These are phyloP conservation scores for Caenorhabditis zanzibari DNA, from an alignment of 2,888 invertebrate genomes.

Conservation along the genomic window DNA sequence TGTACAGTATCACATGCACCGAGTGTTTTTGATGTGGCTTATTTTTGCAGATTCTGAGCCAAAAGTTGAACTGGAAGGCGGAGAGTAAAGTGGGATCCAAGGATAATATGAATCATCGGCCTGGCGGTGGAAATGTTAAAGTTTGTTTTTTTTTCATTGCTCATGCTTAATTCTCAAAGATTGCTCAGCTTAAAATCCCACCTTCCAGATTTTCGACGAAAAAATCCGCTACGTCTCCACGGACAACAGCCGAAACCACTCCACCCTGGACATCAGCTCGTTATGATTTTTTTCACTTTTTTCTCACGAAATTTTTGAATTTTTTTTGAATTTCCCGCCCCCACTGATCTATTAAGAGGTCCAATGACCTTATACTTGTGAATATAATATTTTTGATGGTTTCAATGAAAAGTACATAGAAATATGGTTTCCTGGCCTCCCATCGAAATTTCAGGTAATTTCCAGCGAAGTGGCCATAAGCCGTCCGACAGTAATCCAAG, in stretches of 20 bases:
- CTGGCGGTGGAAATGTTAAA: constrained; percentile 93
- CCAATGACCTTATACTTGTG: background rate
- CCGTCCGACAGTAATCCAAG: constrained; percentile 47
- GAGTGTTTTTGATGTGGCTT: background rate
- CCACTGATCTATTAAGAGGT: constrained; percentile 30
- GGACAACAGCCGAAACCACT: constrained; percentile 55
- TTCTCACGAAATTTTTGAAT: constrained; percentile 11
- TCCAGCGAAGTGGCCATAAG: constrained; percentile 54
- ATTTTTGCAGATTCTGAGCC: constrained; percentile 71
- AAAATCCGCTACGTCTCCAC: constrained; percentile 64
- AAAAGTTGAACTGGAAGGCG: constrained; percentile 73
- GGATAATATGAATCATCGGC: constrained; percentile 90
- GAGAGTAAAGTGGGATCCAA: constrained; percentile 93
- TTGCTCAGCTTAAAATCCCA: background rate
- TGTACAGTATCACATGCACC: too few species aligned
- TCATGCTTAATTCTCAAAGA: background rate
- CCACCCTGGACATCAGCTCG: constrained; percentile 57
- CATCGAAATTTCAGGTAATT: constrained; percentile 49
- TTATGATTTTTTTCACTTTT: constrained; percentile 31
- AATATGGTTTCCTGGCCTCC: background rate
- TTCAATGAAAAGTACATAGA: background rate
- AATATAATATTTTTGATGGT: background rate
- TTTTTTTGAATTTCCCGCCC: background rate
- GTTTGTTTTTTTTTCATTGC: constrained; percentile 67
- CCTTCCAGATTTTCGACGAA: constrained; percentile 71